Conservation (phyloP, 1,140 invertebrate genomes). For the Dysdera silvatica region DNA sequence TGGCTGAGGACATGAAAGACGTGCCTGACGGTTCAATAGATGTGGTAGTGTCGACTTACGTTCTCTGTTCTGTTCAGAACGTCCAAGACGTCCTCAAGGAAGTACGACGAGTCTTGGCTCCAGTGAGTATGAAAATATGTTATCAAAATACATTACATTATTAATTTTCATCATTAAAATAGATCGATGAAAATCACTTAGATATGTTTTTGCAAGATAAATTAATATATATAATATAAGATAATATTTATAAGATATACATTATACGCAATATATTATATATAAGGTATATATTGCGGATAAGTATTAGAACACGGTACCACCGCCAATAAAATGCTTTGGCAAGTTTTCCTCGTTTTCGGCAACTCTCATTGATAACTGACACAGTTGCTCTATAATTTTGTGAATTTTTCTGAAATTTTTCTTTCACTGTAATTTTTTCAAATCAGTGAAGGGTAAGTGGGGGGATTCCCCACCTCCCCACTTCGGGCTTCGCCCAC, state of each 20-base stretch:
- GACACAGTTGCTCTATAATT: background rate
- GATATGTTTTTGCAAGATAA: background rate
- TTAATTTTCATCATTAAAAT: background rate
- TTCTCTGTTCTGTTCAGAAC: constrained; percentile 39
- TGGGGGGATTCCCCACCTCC: too few species aligned
- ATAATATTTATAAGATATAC: background rate
- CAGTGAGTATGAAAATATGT: constrained; percentile 27
- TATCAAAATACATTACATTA: background rate
- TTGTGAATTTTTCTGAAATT: too few species aligned
- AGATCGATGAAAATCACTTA: background rate
- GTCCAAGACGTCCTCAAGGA: constrained; percentile 35
- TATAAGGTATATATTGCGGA: background rate
- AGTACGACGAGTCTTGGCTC: constrained; percentile 39
- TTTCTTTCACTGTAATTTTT: too few species aligned
- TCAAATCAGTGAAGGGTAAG: too few species aligned
- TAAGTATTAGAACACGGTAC: background rate
- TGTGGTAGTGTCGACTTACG: constrained; percentile 40
- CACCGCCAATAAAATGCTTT: background rate
- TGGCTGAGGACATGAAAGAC: constrained; percentile 40
- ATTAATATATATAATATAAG: background rate
- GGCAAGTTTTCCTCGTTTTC: background rate
- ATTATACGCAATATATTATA: background rate
- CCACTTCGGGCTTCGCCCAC: too few species aligned
- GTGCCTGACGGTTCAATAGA: constrained; percentile 38
- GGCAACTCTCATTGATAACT: background rate